phyloP scores from a whole-genome alignment of 2,888 invertebrate species.

The Temnothorax ravouxi region DNA sequence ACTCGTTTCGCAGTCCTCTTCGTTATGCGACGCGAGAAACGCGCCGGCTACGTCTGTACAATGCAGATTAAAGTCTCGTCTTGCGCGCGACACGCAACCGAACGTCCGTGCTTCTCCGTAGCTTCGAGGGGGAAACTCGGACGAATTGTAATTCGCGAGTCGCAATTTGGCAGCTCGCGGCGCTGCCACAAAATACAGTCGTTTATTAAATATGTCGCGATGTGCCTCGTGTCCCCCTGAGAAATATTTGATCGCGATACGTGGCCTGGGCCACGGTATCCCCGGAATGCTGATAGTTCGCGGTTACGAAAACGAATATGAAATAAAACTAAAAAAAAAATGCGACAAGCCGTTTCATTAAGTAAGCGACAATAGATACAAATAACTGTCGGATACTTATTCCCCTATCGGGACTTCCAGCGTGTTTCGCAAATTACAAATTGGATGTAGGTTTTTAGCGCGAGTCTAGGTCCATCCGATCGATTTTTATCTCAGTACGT shows the following conservation, averaged over 20 bases:
- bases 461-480: neutral
- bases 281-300: neutral
- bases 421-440: slow-evolving; percentile 3
- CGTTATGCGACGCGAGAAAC: slow-evolving; percentile 33
- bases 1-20: slow-evolving; percentile 29
- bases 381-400: neutral
- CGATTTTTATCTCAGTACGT: neutral
- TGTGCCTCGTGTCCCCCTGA: neutral
- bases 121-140: neutral
- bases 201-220: slow-evolving; percentile 22
- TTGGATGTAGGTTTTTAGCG: neutral
- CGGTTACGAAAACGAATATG: neutral
- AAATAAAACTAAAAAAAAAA: too few relatives aligned
- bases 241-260: slow-evolving; percentile 1
- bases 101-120: neutral
- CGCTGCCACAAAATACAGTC: neutral
- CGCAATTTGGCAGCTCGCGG: slow-evolving; percentile 8
- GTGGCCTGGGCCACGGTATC: neutral
- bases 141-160: slow-evolving; percentile 23
- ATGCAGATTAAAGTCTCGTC: slow-evolving; percentile 40
- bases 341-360: slow-evolving; percentile 8
- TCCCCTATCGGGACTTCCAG: neutral
- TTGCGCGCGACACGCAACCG: slow-evolving; percentile 5
- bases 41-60: slow-evolving; percentile 6
- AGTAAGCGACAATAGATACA: neutral